Conservation (phyloP, 2,113 vertebrate genomes). For the Ctenodactylus gundi region DNA sequence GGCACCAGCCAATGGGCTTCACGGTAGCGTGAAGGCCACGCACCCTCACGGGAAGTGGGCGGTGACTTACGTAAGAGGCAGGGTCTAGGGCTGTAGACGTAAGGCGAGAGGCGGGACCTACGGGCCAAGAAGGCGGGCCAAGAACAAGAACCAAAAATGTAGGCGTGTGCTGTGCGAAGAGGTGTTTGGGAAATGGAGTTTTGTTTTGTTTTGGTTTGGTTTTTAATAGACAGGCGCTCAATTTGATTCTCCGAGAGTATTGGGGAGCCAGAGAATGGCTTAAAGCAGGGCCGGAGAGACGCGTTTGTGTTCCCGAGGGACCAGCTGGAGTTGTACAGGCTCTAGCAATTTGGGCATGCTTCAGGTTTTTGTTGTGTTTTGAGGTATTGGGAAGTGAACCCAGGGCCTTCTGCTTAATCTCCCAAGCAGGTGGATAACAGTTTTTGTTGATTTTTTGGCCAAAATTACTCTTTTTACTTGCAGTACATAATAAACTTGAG, state of each 20-base stretch:
- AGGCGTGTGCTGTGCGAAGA: not conserved
- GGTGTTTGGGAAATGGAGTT: conserved; percentile 61
- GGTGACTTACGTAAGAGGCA: not conserved
- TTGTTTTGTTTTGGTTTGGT: too few relatives aligned
- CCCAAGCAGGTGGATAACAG: too few relatives aligned
- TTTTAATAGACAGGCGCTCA: not conserved
- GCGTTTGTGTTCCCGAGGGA: not conserved
- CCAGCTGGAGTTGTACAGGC: not conserved
- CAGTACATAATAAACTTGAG: too few relatives aligned
- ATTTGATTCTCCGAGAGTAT: not conserved
- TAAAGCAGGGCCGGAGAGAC: not conserved
- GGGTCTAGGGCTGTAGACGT: not conserved
- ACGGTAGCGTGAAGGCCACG: not conserved
- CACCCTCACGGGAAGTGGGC: not conserved
- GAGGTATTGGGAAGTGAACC: not conserved
- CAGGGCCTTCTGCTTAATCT: too few relatives aligned
- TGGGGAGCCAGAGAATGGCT: not conserved
- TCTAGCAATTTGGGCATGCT: not conserved
- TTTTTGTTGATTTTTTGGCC: too few relatives aligned
- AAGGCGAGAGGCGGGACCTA: not conserved
- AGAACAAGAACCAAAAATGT: not conserved
- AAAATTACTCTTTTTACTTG: too few relatives aligned
- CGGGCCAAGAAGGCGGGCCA: not conserved
- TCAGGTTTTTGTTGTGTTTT: not conserved
- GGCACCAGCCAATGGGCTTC: conserved; percentile 24